phyloP scores from a whole-genome alignment of 1,140 invertebrate species.

The Tribolium madens region DNA sequence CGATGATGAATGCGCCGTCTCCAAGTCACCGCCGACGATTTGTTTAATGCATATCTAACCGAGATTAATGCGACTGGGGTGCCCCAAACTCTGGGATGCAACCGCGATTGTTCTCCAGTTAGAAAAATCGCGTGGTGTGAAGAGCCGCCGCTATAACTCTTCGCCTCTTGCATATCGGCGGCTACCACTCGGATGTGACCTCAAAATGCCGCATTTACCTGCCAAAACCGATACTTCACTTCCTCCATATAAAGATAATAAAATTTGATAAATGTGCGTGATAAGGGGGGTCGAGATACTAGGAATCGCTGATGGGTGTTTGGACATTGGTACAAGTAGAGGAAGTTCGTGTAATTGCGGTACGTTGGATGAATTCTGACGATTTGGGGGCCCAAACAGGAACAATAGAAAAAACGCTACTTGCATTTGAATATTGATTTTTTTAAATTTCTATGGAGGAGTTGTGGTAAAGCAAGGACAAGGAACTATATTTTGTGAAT shows the following conservation, averaged over 20 bases:
- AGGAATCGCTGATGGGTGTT: not conserved
- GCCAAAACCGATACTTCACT: constrained; percentile 24
- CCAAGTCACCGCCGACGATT: constrained; percentile 53
- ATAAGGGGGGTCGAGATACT: not conserved
- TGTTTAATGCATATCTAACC: constrained; percentile 59
- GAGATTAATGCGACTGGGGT: constrained; percentile 55
- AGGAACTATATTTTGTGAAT: no score
- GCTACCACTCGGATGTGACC: not conserved
- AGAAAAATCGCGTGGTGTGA: constrained; percentile 16
- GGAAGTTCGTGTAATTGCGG: not conserved
- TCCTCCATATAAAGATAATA: not conserved
- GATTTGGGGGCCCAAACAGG: not conserved
- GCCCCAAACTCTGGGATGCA: constrained; percentile 18
- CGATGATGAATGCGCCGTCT: constrained; percentile 55
- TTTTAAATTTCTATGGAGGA: not conserved
- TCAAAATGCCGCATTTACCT: constrained; percentile 1
- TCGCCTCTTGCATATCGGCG: not conserved
- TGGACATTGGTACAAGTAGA: not conserved
- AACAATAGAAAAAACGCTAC: not conserved
- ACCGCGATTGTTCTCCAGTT: constrained; percentile 20
- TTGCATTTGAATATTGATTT: not conserved
- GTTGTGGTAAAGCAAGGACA: no score
- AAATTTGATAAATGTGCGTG: constrained; percentile 21
- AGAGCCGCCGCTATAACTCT: constrained; percentile 18
- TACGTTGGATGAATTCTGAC: not conserved